A percentile compares a stretch with the other conserved stretches of the same genome.
Evolutionary conservation across 2,888 invertebrate species (phyloP).

Genomic region (Pammene fasciana): DNA sequence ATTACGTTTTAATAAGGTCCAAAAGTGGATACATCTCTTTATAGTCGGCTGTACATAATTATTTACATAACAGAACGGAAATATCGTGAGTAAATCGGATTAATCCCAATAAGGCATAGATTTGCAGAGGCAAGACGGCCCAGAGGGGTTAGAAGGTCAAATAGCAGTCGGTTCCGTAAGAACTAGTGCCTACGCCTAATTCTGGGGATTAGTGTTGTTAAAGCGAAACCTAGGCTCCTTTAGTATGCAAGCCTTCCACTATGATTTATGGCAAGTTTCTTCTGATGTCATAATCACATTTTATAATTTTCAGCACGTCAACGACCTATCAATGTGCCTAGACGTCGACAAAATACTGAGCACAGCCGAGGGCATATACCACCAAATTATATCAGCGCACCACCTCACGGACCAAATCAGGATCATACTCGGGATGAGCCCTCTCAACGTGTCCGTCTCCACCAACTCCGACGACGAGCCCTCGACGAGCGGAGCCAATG

Average conservation of each 20-base stretch:
- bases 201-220: no score
- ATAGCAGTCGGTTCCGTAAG: no score
- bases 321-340: slow-evolving; percentile 94
- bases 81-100: no score
- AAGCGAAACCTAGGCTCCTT: no score
- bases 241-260: neutral
- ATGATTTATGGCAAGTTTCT: neutral
- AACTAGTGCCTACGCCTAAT: no score
- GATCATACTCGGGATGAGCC: slow-evolving; percentile 86
- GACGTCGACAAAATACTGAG: slow-evolving; percentile 92
- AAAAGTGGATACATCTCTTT: no score
- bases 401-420: slow-evolving; percentile 89
- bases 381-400: slow-evolving; percentile 90
- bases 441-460: slow-evolving; percentile 61
- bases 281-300: slow-evolving; percentile 1
- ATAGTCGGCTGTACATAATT: no score
- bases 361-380: slow-evolving; percentile 95
- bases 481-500: slow-evolving; percentile 52
- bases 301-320: slow-evolving; percentile 89
- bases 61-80: no score
- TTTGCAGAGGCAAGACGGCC: no score
- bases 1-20: no score
- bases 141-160: no score
- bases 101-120: no score
- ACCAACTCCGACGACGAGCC: slow-evolving; percentile 59